Evolutionary conservation across 2,888 invertebrate genomes (phyloP), one percentile per base, ranked within the genome.

Genomic region (Sceliomorpha sp.): DNA sequence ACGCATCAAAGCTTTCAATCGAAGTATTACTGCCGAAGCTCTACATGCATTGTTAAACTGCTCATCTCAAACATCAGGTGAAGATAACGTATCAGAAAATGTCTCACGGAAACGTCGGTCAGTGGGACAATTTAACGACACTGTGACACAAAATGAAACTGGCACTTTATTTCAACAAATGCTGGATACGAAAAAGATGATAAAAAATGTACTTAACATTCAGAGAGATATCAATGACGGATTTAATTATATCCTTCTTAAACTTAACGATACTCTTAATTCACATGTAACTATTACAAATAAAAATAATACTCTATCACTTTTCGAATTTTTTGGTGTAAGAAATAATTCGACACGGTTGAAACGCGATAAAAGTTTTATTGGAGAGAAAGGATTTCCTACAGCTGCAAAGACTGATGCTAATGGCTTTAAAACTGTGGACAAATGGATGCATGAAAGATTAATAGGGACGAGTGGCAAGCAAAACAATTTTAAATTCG

Each of bases 11-110:
- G 47, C 67, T 0, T 42, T 78, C 20, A 77, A 79, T 13, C 64
- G 77, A 7, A 68, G 75, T 8, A 55, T 69, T 4, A 74, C 71
- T 13, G 34, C 64, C 5, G 51, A 76, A 44, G 68, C 72, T 1
- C 20, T 79, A 2, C 66, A 51, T 13, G 62, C 70, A 10, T 44
- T 79, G n/a, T 58, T 79, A 1, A 78, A 79, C 39, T 76, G 73
- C 13, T 62, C 73, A 3, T 53, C 26, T 15, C 14, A 37, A 26
- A 5, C 2, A 32, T 1, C 1, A 12, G 2, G 20, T 20, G 20
- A 20, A n/a, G n/a, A n/a, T n/a, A n/a, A n/a, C n/a, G n/a, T n/a
- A n/a, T n/a, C n/a, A n/a, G n/a, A n/a, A n/a, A n/a, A n/a, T n/a
- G n/a, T n/a, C n/a, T n/a, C n/a, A 12, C 9, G 34, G 5, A 34